Conservation (phyloP, 2,113 vertebrate genomes). For the Gasterosteus nipponicus region DNA sequence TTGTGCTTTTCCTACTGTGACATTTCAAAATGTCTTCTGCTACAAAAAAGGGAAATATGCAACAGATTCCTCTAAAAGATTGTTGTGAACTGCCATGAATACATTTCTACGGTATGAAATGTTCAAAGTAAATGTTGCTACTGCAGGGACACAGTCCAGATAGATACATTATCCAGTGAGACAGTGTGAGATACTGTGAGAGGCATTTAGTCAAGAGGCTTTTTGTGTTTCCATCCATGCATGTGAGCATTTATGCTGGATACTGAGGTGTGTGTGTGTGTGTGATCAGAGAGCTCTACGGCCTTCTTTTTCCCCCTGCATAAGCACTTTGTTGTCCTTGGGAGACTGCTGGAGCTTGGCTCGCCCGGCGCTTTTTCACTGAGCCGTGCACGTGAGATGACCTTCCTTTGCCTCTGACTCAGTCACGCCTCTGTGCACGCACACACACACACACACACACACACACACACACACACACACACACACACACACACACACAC, state of each 20-base stretch:
- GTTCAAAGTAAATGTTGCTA: constrained; percentile 5
- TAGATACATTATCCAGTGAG: not conserved
- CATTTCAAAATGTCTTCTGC: not conserved
- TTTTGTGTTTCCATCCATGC: constrained; percentile 37
- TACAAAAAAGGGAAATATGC: not conserved
- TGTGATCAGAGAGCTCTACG: constrained; percentile 55
- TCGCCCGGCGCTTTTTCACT: constrained; percentile 66
- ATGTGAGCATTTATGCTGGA: constrained; percentile 23
- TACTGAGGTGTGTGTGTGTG: constrained; percentile 20
- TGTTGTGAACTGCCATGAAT: not conserved
- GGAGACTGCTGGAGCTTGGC: constrained; percentile 77
- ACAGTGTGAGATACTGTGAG: constrained; percentile 4
- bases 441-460: constrained; percentile 24
- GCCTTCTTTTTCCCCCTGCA: constrained; percentile 67
- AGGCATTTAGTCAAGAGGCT: constrained; percentile 41
- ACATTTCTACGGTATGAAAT: constrained; percentile 5
- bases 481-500: constrained; percentile 21
- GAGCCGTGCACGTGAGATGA: constrained; percentile 75
- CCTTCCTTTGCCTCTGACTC: constrained; percentile 74
- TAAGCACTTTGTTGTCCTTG: constrained; percentile 83
- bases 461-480: constrained; percentile 2
- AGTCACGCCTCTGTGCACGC: constrained; percentile 63
- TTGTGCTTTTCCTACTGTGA: not conserved
- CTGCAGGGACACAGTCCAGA: constrained; percentile 7
- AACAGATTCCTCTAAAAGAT: not conserved